phyloP scores from a whole-genome alignment of 2,113 vertebrate species.

The Sus scrofa region T2T-Sscrofa CM000823.6:62180501-62181000 shows the following conservation, averaged over 20 bases:
- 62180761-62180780: not conserved
- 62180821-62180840: not conserved
- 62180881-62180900: not conserved
- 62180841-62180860: not conserved
- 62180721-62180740: not conserved
- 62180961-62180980: constrained; percentile 46
- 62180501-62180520: not conserved
- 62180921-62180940: not conserved
- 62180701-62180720: not conserved
- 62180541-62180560: not conserved
- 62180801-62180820: not conserved
- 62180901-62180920: not conserved
- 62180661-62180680: not conserved
- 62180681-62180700: not conserved
- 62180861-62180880: not conserved
- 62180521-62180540: not conserved
- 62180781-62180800: not conserved
- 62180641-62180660: not conserved
- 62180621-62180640: not conserved
- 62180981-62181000: not conserved
- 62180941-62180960: not conserved
- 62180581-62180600: not conserved
- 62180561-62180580: not conserved
- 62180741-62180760: not conserved
- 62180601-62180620: not conserved